A percentile compares a stretch with the other conserved stretches of the same genome.
Evolutionary conservation across 2,113 vertebrate genomes (phyloP).

Genomic region (Macquaria australasica): DNA sequence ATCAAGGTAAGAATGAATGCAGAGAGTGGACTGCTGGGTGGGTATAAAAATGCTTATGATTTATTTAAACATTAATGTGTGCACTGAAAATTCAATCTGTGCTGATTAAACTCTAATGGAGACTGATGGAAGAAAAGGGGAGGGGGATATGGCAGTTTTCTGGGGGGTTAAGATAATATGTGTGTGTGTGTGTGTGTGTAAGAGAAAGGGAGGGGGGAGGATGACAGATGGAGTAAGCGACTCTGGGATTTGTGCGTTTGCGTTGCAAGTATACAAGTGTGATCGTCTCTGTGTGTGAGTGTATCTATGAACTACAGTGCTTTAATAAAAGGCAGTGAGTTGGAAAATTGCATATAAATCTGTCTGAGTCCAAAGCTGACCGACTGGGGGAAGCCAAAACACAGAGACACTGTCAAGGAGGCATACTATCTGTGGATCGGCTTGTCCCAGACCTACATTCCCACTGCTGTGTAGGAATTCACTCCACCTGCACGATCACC

Average conservation of each 20-base stretch:
- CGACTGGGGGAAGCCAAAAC: constrained; percentile 38
- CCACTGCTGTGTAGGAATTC: background rate
- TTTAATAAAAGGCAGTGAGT: constrained; percentile 61
- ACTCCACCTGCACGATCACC: constrained; percentile 19
- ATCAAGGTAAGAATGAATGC: constrained; percentile 1
- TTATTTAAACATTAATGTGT: constrained; percentile 58
- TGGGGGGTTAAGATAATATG: background rate
- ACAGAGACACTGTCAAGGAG: constrained; percentile 8
- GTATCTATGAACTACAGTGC: constrained; percentile 17
- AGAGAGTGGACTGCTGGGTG: constrained; percentile 7
- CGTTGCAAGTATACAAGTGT: background rate
- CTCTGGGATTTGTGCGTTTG: constrained; percentile 5
- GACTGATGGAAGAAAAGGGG: constrained; percentile 31
- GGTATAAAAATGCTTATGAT: constrained; percentile 40
- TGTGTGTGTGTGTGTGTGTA: background rate
- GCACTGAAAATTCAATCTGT: constrained; percentile 45
- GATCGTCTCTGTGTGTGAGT: constrained; percentile 13
- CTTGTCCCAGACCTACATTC: constrained; percentile 52
- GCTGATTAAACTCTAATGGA: constrained; percentile 60
- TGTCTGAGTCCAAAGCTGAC: constrained; percentile 36
- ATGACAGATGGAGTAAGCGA: background rate
- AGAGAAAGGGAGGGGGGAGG: background rate
- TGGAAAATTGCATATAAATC: constrained; percentile 72
- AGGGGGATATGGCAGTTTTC: constrained; percentile 9
- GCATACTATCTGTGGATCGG: constrained; percentile 4